A percentile compares a stretch with the other conserved stretches of the same genome.
Evolutionary conservation across 2,797 vertebrate genomes (phyloP).

Genomic region (Premnoplex brunnescens): DNA sequence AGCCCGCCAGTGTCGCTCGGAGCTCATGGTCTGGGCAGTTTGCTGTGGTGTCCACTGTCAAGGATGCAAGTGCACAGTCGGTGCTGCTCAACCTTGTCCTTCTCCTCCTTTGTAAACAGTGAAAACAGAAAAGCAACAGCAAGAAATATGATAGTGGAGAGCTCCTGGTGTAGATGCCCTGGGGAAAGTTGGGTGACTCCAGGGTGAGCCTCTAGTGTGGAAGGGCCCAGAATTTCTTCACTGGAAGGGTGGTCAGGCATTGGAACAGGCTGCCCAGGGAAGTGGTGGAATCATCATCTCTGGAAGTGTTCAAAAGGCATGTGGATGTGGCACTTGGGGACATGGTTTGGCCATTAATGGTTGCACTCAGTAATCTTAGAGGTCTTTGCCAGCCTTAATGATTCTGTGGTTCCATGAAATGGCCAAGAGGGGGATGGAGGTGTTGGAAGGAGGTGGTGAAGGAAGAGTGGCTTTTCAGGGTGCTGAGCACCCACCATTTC

Average conservation of each 20-base stretch:
- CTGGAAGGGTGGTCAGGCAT: not conserved
- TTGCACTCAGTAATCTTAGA: not conserved
- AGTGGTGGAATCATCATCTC: not conserved
- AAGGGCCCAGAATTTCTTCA: not conserved
- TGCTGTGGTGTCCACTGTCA: accelerated
- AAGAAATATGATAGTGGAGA: accelerated
- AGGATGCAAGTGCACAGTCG: not conserved
- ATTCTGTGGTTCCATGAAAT: not conserved
- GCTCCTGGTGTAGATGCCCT: not conserved
- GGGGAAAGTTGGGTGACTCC: not conserved
- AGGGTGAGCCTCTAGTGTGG: not conserved
- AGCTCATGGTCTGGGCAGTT: accelerated
- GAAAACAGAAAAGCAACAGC: not conserved
- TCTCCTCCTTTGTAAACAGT: not conserved
- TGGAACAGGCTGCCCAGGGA: not conserved
- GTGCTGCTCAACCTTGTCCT: accelerated
- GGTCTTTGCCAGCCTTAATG: not conserved
- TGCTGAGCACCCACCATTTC: not conserved
- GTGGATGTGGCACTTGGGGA: not conserved
- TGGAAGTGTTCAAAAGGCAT: not conserved
- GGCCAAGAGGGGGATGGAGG: no score
- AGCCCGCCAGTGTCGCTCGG: accelerated
- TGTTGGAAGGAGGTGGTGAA: not conserved
- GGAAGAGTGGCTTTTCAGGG: not conserved
- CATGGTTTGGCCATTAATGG: not conserved